phyloP scores from a whole-genome alignment of 2,888 invertebrate genomes.

The Lottia scabra region DNA sequence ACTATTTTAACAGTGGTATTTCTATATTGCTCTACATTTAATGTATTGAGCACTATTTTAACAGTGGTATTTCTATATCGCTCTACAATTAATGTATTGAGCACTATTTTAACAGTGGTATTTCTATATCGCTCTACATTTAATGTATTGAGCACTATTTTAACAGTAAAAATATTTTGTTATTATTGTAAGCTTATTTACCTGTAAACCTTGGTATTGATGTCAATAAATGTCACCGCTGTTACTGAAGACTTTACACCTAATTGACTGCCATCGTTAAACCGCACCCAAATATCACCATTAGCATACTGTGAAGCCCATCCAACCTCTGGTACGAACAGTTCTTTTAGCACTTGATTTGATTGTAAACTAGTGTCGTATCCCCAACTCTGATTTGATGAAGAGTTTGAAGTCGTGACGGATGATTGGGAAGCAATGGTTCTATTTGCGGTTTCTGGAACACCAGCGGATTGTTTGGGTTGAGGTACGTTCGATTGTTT shows the following conservation, averaged over 20 bases:
- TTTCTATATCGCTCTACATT: too few species aligned
- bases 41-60: too few species aligned
- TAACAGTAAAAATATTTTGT: too few species aligned
- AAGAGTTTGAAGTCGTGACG: slow-evolving; percentile 33
- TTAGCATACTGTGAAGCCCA: slow-evolving; percentile 70
- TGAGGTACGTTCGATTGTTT: slow-evolving; percentile 19
- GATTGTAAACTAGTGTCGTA: slow-evolving; percentile 32
- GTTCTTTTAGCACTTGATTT: slow-evolving; percentile 48
- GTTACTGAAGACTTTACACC: slow-evolving; percentile 64
- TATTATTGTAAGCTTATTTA: too few species aligned
- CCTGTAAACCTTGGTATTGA: slow-evolving; percentile 51
- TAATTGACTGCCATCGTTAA: slow-evolving; percentile 71
- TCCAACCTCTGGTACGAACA: slow-evolving; percentile 71
- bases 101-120: too few species aligned
- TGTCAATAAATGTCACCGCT: slow-evolving; percentile 61
- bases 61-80: too few species aligned
- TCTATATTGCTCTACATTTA: too few species aligned
- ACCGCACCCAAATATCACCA: slow-evolving; percentile 72
- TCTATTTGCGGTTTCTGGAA: slow-evolving; percentile 35
- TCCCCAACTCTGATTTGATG: slow-evolving; percentile 30
- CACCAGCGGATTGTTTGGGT: slow-evolving; percentile 2
- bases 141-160: too few species aligned
- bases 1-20: too few species aligned
- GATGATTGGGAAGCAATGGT: slow-evolving; percentile 37
- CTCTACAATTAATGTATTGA: too few species aligned